phyloP scores from a whole-genome alignment of 2,888 invertebrate species.

The Erynnis tages region DNA sequence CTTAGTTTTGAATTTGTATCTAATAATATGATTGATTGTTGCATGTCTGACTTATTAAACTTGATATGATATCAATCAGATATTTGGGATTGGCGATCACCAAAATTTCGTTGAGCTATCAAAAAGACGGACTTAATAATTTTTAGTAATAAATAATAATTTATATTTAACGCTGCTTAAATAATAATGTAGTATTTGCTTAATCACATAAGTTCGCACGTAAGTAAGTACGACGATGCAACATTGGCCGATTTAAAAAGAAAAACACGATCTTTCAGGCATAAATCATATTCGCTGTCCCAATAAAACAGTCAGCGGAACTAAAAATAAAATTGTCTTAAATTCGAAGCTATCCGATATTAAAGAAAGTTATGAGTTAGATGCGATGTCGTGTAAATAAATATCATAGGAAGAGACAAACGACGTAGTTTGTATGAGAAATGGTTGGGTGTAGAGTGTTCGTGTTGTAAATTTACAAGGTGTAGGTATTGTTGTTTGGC shows the following conservation, averaged over 20 bases:
- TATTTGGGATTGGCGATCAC: too few relatives aligned
- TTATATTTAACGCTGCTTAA: too few relatives aligned
- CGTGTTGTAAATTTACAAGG: constrained; percentile 15
- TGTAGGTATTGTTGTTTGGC: constrained; percentile 17
- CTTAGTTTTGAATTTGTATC: too few relatives aligned
- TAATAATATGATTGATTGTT: too few relatives aligned
- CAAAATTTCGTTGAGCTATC: too few relatives aligned
- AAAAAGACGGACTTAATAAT: too few relatives aligned
- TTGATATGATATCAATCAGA: too few relatives aligned
- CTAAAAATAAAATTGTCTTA: constrained; percentile 30
- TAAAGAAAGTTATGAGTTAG: constrained; percentile 34
- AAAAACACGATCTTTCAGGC: neutral
- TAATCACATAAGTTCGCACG: too few relatives aligned
- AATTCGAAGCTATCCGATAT: constrained; percentile 31
- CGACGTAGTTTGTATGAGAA: constrained; percentile 34
- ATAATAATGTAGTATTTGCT: too few relatives aligned
- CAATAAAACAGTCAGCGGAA: constrained; percentile 35
- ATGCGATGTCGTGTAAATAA: constrained; percentile 35
- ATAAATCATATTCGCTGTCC: constrained; percentile 32
- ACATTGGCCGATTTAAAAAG: neutral
- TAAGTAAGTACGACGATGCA: constrained; percentile 2
- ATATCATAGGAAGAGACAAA: constrained; percentile 36
- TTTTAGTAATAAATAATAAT: too few relatives aligned
- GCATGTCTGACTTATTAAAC: too few relatives aligned
- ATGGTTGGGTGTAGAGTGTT: constrained; percentile 21